These are phyloP conservation scores for Loriculus beryllinus DNA, from an alignment of 2,797 vertebrate species.

Conservation along the genomic window DNA sequence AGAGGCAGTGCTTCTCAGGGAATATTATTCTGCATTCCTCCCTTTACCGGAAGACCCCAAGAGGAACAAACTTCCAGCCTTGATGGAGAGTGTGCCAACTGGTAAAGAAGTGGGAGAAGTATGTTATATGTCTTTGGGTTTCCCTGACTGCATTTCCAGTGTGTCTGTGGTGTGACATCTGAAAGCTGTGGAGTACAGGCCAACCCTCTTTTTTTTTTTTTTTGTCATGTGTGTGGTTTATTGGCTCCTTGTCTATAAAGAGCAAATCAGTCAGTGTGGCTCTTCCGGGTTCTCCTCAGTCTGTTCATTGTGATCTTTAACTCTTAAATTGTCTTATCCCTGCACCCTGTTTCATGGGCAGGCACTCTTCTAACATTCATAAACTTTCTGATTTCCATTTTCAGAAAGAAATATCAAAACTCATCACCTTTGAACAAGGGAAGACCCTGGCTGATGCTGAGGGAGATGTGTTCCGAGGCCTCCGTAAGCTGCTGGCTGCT, in stretches of 20 bases:
- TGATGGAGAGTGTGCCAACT: not conserved
- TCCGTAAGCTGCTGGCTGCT: conserved; percentile 84
- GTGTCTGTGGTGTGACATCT: not conserved
- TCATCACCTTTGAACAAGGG: conserved; percentile 93
- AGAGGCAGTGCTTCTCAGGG: not conserved
- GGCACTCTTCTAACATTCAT: not conserved
- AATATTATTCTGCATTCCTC: not conserved
- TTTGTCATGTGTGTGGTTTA: not conserved
- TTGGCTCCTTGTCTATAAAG: not conserved
- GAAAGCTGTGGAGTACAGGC: not conserved
- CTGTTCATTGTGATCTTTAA: not conserved
- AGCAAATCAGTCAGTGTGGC: not conserved
- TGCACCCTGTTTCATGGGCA: not conserved
- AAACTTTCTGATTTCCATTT: conserved; percentile 45
- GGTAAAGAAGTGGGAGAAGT: not conserved
- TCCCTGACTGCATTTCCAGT: not conserved
- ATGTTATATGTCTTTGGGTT: not conserved
- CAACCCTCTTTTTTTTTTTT: not conserved
- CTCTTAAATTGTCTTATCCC: not conserved
- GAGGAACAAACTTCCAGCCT: not conserved
- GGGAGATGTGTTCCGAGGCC: conserved; percentile 94
- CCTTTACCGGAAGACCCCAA: not conserved
- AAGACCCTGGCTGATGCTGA: conserved; percentile 97
- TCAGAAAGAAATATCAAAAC: conserved; percentile 93
- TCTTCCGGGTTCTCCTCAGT: not conserved